Evolutionary conservation across 2,797 vertebrate genomes (phyloP), one percentile per base, ranked within the genome.

Genomic region (Coregonus sp.): DNA sequence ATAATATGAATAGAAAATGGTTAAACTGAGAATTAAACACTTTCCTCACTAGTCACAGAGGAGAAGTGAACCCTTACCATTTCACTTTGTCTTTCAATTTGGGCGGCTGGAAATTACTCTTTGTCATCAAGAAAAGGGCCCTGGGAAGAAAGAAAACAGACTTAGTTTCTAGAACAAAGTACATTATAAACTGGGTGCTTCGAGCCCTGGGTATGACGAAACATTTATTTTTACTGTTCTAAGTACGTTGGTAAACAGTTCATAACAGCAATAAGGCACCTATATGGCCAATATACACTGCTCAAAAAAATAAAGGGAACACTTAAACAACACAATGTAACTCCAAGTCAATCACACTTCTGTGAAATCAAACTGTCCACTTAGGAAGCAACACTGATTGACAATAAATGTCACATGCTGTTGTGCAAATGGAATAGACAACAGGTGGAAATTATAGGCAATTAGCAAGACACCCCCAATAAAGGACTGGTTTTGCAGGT

Each of bases 21-120:
- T 51, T 0, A 7, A 74, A 14, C 40, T 47, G 40, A 47, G 40
- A 12, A 12, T 47, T 3, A 47, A 47, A 12, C 40, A 9, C 11
- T 11, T 47, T 12, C 40, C 40, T 47, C 40, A 47, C 40, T 47
- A 47, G 20, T 20, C n/a, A 59, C 18, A 31, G 14, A 14, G 37
- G 66, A 52, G 0, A 54, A 31, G 37, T 20, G 67, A 70, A 79
- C 14, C 71, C 88, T 91, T 93, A 97, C 98, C 98, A 99, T 74
- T 98, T 99, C 81, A 97, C 85, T 94, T 99, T 99, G 89, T 99
- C 97, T 94, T 99, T 99, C 90, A 99, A 93, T 87, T 99, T 99
- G 11, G 98, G 98, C 83, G 98, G 97, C 84, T 99, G 97, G 87
- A 99, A 99, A 92, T 98, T 99, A 92, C 98, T 99, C 95, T 99